Base-by-base conservation (phyloP, 2,888 invertebrate species). In the Chymomyza amoena region DNA sequence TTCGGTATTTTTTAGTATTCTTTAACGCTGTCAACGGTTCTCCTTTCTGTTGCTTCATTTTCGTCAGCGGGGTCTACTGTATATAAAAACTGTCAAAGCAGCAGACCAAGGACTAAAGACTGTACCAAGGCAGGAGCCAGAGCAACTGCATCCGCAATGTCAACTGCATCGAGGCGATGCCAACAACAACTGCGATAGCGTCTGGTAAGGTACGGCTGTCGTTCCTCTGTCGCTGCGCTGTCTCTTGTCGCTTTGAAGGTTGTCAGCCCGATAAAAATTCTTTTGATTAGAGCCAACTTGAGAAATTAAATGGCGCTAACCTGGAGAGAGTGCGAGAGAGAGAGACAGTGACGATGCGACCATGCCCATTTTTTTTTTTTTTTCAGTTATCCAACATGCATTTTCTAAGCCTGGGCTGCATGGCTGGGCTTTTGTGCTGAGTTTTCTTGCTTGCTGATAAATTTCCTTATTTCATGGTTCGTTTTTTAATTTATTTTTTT, bases 291-390 rank as follows among this genome's bases (percentile, higher is more conserved):
- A 86, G 79, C 68, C 76, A 85, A 73, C 81, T 87, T 89, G 81
- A 87, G 88, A 87, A 87, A 87, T 87, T 87, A 87, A 87, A 87
- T 88, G 85, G 84, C 80, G 83, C 85, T 82, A 84, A 87, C 85
- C 87, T 87, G 87, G 76, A 5, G 54, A n/a, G 54, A 15, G 16
- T 1, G 32, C 1, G 32, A 32, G 32, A 32, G 32, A 7, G 5
- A 32, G 16, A 7, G 54, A 18, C n/a, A n/a, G n/a, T n/a, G 67
- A 79, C 25, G 68, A 71, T 69, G 32, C 9, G 32, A 32, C 32
- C 32, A 25, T 25, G 66, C 52, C 25, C 74, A 63, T 25, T 25
- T 20, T 63, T 61, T 62, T 25, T 52, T 20, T 56, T 32, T n/a
- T n/a, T n/a, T n/a, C n/a, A n/a, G n/a, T n/a, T n/a, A n/a, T n/a